Evolutionary conservation across 2,888 invertebrate species (phyloP).

Genomic region (Abrostola tripartita): DNA sequence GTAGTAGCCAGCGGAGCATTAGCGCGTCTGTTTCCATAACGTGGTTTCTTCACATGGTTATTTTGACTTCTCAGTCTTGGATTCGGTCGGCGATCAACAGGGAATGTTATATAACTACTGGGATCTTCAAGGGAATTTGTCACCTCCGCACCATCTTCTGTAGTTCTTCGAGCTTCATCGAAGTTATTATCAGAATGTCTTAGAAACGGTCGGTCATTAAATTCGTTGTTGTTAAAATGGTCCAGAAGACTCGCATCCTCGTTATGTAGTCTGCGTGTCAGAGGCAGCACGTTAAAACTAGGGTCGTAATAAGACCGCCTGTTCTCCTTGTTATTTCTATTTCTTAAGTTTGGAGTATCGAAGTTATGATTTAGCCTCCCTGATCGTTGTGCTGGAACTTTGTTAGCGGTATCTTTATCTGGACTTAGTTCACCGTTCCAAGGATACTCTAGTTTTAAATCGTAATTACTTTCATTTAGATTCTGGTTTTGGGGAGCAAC

Average conservation of each 20-base stretch:
- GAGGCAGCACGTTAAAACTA: not conserved
- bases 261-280: not conserved
- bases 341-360: conserved; percentile 13
- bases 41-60: not conserved
- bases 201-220: not conserved
- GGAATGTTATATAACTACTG: conserved; percentile 2
- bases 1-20: not conserved
- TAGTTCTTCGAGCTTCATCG: not conserved
- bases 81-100: conserved; percentile 2
- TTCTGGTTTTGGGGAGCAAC: not conserved
- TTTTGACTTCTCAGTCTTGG: not conserved
- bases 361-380: not conserved
- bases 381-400: not conserved
- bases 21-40: not conserved
- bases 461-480: conserved; percentile 3
- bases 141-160: not conserved
- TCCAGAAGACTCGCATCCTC: not conserved
- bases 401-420: not conserved
- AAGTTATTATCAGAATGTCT: conserved; percentile 1
- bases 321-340: conserved; percentile 7
- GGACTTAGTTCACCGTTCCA: conserved; percentile 10
- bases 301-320: not conserved
- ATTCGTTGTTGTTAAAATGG: not conserved
- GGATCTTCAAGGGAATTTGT: not conserved
- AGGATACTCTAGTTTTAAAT: conserved; percentile 7